Base-by-base conservation (phyloP, 1,140 invertebrate genomes). In the Bemisia tabaci region DNA sequence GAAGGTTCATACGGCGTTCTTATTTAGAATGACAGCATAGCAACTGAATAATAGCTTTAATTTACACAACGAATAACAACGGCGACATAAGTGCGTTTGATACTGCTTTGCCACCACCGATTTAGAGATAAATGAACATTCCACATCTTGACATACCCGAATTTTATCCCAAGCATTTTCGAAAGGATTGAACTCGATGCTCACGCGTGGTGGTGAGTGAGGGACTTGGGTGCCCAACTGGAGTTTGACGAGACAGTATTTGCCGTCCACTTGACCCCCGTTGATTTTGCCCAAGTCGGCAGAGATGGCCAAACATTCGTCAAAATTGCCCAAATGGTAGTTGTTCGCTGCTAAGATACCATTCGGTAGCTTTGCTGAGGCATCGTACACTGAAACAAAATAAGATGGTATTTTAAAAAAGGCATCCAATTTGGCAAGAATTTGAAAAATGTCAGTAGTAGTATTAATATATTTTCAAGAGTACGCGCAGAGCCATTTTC, bases 311-410 rank as follows among this genome's bases (percentile, higher is more conserved):
- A 48, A 48, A 64, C 81, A 82, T 69, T 80, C 76, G 68, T 80
- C 78, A 70, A 78, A 81, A 71, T 81, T 79, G 22, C 80, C 80
- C n/a, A 79, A 72, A 62, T 77, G 76, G 63, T 76, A 75, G 12
- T 76, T 72, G 70, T 80, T 79, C 0, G 79, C 80, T 24, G 75
- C 76, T 25, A 81, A 73, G 59, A 82, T 17, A 22, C 79, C 79
- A 0, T 72, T 66, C 17, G 79, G 73, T 25, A 78, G 72, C 68
- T 80, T 80, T 11, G 76, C 78, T 27, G 78, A 78, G 2, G 79
- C 71, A 65, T 82, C 81, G 64, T 77, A 76, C 78, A 82, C 81
- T 82, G 70, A 33, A 76, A 77, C 39, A 60, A 22, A 48, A 67
- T 64, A 12, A 66, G 26, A 65, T n/a, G 62, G 25, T 48, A 21